Evolutionary conservation across 2,888 invertebrate genomes (phyloP).

Genomic region (Scaptomyza flava): DNA sequence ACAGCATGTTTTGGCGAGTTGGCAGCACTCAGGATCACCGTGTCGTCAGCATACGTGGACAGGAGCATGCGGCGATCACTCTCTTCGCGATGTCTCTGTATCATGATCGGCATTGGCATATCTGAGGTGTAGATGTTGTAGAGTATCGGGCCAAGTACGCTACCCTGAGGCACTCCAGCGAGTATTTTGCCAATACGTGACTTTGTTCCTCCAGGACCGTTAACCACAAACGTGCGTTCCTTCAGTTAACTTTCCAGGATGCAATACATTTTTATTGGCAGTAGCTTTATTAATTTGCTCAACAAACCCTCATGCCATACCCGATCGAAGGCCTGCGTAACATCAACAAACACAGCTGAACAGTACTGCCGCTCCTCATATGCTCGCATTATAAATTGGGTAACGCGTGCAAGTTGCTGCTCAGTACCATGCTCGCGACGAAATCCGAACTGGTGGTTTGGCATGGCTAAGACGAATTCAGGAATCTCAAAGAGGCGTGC

Average conservation of each 20-base stretch:
- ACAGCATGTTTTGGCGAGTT: rapidly evolving
- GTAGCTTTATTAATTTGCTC: neutral
- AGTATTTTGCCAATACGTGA: neutral
- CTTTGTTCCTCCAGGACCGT: neutral
- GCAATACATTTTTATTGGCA: neutral
- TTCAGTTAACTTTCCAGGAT: neutral
- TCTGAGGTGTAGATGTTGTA: slow-evolving; percentile 22
- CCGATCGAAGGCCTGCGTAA: neutral
- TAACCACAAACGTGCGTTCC: slow-evolving; percentile 3
- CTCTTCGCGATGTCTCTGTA: neutral
- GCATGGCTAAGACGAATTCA: neutral
- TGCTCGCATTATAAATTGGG: neutral
- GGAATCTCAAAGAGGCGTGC: neutral
- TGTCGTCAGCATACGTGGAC: neutral
- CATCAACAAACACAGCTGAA: neutral
- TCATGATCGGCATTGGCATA: slow-evolving; percentile 8
- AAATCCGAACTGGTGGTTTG: neutral
- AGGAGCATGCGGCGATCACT: neutral
- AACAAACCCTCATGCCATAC: neutral
- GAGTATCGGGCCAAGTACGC: slow-evolving; percentile 10
- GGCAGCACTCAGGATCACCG: neutral
- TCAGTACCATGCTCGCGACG: neutral
- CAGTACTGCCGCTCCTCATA: neutral
- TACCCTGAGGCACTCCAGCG: slow-evolving; percentile 27
- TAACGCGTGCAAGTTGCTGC: neutral